Conservation (phyloP, 2,113 vertebrate genomes). For the Pionites leucogaster region DNA sequence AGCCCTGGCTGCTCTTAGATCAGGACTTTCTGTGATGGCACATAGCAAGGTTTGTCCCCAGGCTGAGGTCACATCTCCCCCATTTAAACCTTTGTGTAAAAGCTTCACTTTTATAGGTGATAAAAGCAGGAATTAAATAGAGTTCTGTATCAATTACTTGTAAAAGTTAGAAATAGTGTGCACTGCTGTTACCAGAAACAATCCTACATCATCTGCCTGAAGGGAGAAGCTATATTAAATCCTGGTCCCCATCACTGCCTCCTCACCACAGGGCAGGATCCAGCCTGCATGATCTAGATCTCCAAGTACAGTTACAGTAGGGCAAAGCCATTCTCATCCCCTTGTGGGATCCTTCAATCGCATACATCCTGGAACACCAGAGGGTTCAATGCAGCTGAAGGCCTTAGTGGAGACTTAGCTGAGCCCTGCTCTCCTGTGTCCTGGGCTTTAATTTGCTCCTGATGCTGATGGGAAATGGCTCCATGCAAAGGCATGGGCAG, state of each 20-base stretch:
- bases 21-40: not conserved
- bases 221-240: not conserved
- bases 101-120: not conserved
- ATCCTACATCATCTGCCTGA: not conserved
- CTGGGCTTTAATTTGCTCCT: not conserved
- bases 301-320: not conserved
- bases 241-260: not conserved
- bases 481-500: fast-evolving
- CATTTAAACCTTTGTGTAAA: not conserved
- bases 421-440: fast-evolving
- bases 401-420: not conserved
- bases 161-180: not conserved
- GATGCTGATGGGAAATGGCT: not conserved
- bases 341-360: not conserved
- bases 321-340: not conserved
- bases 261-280: not conserved
- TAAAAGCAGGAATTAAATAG: not conserved
- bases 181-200: not conserved
- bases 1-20: not conserved
- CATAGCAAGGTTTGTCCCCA: not conserved
- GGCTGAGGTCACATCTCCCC: not conserved
- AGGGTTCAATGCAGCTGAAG: not conserved
- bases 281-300: not conserved
- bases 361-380: not conserved
- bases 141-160: not conserved